Base-by-base conservation (phyloP, 2,888 invertebrate species). In the Yponomeuta cagnagella region DNA sequence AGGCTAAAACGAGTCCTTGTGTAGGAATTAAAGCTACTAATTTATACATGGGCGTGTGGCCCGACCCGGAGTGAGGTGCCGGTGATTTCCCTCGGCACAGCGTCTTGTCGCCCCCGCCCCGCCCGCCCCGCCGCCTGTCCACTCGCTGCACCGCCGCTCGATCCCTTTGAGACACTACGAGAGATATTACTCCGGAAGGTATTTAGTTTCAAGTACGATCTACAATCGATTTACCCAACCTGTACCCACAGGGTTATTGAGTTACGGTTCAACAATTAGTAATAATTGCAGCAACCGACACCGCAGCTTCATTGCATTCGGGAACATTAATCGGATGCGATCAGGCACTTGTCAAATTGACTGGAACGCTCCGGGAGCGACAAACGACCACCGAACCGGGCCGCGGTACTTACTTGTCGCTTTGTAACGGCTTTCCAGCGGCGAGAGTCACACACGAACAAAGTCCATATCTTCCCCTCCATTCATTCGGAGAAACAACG, bases 401-500 rank as follows among this genome's bases (percentile, higher is more conserved):
- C 5, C 43, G 43, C 43, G 5, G 43, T 43, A 43, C 43, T 8
- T 43, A 43, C 8, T 5, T 43, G 43, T 43, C 43, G 43, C 43
- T 43, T 43, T 43, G 43, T 43, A 43, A 43, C 43, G 65, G 65
- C 12, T 31, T 65, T 30, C 33, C 33, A 31, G 52, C 52, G 52
- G 52, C 52, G 52, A 15, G 52, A 58, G 52, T 58, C 33, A 65
- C 65, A 65, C 65, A 65, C 3, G 33, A 67, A 67, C 33, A 67
- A 37, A 48, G 43, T 37, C n/a, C n/a, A 15, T 65, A 67, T 43
- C 43, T 43, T 43, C 23, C 37, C 43, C 43, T 31, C n/a, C 48
- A 43, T 43, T 67, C 67, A 67, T 67, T 69, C 70, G 68, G 23
- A 63, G 69, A 70, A 31, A 64, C 64, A 31, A 64, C 64, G 37